Evolutionary conservation across 2,797 vertebrate genomes (phyloP), one percentile per base, ranked within the genome.

Genomic region (Rachycentron canadum): DNA sequence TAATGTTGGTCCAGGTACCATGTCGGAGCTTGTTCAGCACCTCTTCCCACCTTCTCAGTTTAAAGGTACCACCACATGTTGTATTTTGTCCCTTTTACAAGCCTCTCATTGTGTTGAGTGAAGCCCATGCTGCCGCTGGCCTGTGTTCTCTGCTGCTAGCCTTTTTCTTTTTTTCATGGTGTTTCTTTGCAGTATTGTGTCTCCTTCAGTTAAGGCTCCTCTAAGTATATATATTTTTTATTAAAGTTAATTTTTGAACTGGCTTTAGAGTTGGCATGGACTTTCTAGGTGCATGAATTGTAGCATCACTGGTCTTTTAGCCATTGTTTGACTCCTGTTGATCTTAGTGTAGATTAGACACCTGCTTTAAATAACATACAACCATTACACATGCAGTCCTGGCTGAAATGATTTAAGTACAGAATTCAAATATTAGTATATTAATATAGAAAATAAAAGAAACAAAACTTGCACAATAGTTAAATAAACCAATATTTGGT

Each of bases 41-140:
- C 95, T 96, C 92, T 94, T 96, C 88, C 95, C 95, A 87, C 94
- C 94, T 78, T 96, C 94, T 86, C 95, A 95, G 85, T 96, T 96
- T 87, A 95, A 95, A 96, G 95, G 95, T 95, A 96, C 92, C 83
- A 71, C 87, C 73, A 43, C 25, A 73, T 79, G 79, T 86, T 76
- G 74, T 73, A 13, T 64, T 61, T 45, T 75, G 25, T 63, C 74
- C 30, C 52, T 28, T 60, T 41, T 70, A 34, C 8, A 0, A 8
- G 58, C 66, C 63, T 81, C 16, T 32, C 56, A 30, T 43, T 1
- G 14, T 79, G 43, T 59, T 40, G 32, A 59, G 58, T 60, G n/a
- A 69, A 66, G n/a, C 67, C 56, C 45, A 32, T 57, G 73, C 40
- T 77, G 73, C 67, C 66, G 52, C 58, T 77, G 79, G 61, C 68